phyloP scores from a whole-genome alignment of 2,888 invertebrate species.

The Pegoplata infirma region DNA sequence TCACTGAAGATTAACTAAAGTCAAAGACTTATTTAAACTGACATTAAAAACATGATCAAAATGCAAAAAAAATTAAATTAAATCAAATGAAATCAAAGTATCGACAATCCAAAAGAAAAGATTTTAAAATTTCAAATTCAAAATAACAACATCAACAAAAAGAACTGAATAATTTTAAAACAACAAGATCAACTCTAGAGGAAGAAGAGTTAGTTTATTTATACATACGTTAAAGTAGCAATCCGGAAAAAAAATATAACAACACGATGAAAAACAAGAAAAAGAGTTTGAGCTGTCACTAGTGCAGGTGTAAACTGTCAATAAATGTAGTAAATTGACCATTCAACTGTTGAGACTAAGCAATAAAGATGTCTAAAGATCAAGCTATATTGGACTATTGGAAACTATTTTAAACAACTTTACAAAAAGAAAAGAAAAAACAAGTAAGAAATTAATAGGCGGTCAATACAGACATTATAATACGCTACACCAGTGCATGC shows the following conservation, averaged over 20 bases:
- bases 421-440: neutral
- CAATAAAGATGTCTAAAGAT: conserved; percentile 64
- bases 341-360: conserved; percentile 56
- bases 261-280: neutral
- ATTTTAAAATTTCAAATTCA: conserved; percentile 21
- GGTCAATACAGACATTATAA: too few relatives aligned
- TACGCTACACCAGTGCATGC: too few relatives aligned
- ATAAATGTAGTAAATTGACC: conserved; percentile 66
- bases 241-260: neutral
- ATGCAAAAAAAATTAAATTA: too few relatives aligned
- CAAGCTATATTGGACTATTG: neutral
- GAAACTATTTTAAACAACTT: too few relatives aligned
- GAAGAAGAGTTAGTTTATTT: neutral
- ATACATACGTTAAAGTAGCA: neutral
- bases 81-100: neutral
- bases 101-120: neutral
- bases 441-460: conserved; percentile 1
- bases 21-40: conserved; percentile 35
- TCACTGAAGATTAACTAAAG: neutral
- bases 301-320: conserved; percentile 75
- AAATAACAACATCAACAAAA: neutral
- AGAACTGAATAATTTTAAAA: neutral
- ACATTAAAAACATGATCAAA: conserved; percentile 35
- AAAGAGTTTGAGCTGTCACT: conserved; percentile 61
- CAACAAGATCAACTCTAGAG: neutral